Conservation (phyloP, 2,113 vertebrate species). For the Tympanuchus pallidicinctus region DNA sequence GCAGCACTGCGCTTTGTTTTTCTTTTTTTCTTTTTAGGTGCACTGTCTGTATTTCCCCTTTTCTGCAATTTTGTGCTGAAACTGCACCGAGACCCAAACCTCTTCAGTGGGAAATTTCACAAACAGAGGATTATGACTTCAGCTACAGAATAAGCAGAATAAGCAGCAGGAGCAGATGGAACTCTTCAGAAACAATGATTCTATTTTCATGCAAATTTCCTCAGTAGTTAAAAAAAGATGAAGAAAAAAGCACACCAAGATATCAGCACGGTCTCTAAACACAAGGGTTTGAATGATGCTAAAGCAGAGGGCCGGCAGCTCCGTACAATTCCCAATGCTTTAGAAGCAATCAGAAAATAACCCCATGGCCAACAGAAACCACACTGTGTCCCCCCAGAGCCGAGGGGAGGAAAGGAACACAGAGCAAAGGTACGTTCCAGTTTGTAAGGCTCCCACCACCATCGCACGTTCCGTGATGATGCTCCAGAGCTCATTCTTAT, state of each 20-base stretch:
- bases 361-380: conserved; percentile 31
- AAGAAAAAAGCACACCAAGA: conserved; percentile 51
- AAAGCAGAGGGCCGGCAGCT: conserved; percentile 43
- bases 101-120: conserved; percentile 72
- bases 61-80: conserved; percentile 48
- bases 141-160: conserved; percentile 71
- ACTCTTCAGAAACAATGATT: conserved; percentile 76
- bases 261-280: conserved; percentile 66
- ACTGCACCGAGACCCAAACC: conserved; percentile 46
- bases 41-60: conserved; percentile 1
- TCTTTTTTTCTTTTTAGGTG: background rate
- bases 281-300: conserved; percentile 61
- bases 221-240: conserved; percentile 70
- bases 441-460: conserved; percentile 26
- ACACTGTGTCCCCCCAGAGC: background rate
- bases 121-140: conserved; percentile 73
- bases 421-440: background rate
- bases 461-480: background rate
- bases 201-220: conserved; percentile 76
- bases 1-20: background rate
- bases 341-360: background rate
- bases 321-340: conserved; percentile 26
- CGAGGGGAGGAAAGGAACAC: background rate
- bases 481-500: conserved; percentile 62
- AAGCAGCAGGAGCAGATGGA: conserved; percentile 75